Conservation (phyloP, 2,888 invertebrate genomes). For the Ischnus inquisitorius region DNA sequence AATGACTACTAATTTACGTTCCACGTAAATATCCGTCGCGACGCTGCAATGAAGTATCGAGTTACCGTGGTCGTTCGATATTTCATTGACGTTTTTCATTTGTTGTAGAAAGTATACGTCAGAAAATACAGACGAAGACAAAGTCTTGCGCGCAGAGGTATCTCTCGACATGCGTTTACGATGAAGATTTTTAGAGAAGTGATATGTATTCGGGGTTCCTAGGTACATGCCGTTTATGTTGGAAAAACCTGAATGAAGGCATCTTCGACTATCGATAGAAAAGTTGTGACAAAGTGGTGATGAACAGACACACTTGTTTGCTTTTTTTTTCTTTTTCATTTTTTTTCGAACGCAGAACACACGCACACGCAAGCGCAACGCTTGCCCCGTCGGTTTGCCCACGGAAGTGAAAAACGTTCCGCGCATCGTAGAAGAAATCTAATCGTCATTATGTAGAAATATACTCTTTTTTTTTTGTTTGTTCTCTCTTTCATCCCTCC, state of each 20-base stretch:
- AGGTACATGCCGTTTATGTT: conserved; percentile 50
- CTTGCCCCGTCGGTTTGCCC: conserved; percentile 31
- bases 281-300: conserved; percentile 59
- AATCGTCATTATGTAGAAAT: conserved; percentile 68
- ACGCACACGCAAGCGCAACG: conserved; percentile 59
- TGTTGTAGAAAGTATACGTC: conserved; percentile 10
- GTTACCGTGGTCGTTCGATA: conserved; percentile 34
- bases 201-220: conserved; percentile 69
- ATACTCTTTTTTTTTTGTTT: conserved; percentile 63
- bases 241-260: conserved; percentile 68
- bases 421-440: conserved; percentile 63
- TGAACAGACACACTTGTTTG: conserved; percentile 49
- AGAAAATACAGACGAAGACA: conserved; percentile 14
- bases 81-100: conserved; percentile 29
- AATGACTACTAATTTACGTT: conserved; percentile 38
- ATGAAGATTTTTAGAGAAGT: conserved; percentile 59
- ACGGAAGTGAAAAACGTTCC: conserved; percentile 48
- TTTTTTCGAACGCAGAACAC: conserved; percentile 41
- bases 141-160: background rate
- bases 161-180: background rate
- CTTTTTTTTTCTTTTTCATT: conserved; percentile 23
- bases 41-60: conserved; percentile 49
- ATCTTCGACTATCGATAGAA: conserved; percentile 68
- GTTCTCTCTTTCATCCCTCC: conserved; percentile 28
- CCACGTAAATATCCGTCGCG: conserved; percentile 2